Conservation (phyloP, 2,113 vertebrate genomes). For the Isichthys henryi region DNA sequence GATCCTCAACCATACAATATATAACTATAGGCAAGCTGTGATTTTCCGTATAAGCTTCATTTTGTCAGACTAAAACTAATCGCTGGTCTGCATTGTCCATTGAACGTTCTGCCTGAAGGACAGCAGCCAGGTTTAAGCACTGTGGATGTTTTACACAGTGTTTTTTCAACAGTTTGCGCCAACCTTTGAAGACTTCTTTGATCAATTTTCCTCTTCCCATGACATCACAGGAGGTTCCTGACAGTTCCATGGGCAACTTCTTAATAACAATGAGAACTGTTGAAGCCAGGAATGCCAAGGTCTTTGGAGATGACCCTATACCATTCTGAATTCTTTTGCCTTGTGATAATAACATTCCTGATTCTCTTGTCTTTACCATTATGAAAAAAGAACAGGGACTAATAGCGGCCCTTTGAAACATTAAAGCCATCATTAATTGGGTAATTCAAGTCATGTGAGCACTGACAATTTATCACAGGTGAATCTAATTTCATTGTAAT, state of each 20-base stretch:
- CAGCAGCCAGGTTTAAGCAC: not conserved
- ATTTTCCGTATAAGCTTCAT: not conserved
- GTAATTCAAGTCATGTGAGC: not conserved
- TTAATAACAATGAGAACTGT: not conserved
- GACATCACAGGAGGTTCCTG: not conserved
- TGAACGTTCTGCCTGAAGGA: not conserved
- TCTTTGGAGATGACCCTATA: not conserved
- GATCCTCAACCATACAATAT: not conserved
- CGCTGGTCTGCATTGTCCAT: not conserved
- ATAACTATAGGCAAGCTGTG: not conserved
- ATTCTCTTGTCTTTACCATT: not conserved
- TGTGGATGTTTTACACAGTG: not conserved
- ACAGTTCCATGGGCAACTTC: not conserved
- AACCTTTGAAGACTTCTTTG: not conserved
- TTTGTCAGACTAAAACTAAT: not conserved
- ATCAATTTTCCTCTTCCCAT: not conserved
- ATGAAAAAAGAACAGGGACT: not conserved
- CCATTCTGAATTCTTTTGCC: not conserved
- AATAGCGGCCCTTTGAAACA: not conserved
- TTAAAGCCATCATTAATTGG: not conserved
- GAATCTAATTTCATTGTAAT: not conserved
- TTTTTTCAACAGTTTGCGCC: not conserved
- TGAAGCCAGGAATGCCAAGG: not conserved
- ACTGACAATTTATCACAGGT: not conserved
- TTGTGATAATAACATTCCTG: not conserved